Evolutionary conservation across 2,888 invertebrate species (phyloP).

Genomic region (Dicranocentrus wangi): DNA sequence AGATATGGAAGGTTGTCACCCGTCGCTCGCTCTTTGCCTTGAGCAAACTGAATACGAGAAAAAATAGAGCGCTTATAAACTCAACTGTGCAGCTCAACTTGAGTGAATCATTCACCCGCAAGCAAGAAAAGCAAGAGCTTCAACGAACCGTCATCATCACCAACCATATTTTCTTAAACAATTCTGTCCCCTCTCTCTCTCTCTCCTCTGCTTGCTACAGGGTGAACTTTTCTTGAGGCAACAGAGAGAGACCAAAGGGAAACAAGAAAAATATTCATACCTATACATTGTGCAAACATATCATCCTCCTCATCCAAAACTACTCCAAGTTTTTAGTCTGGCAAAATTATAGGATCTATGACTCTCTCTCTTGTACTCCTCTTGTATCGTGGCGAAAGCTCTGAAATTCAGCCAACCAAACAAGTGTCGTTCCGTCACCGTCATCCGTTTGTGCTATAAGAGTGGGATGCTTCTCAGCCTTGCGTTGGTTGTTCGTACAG

Average conservation of each 20-base stretch:
- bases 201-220: no score
- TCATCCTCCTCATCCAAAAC: no score
- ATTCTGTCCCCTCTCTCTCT: background rate
- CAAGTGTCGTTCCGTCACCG: slow-evolving; percentile 59
- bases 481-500: no score
- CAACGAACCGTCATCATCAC: slow-evolving; percentile 42
- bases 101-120: slow-evolving; percentile 60
- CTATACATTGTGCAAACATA: background rate
- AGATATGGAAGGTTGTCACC: slow-evolving; percentile 12
- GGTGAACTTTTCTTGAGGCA: background rate
- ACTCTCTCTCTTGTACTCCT: no score
- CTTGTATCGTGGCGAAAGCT: no score
- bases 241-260: background rate
- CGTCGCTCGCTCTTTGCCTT: slow-evolving; percentile 23
- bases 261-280: background rate
- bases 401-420: slow-evolving; percentile 50
- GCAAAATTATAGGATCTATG: no score
- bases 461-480: background rate
- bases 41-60: slow-evolving; percentile 38
- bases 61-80: background rate
- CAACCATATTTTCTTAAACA: slow-evolving; percentile 20
- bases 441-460: slow-evolving; percentile 31
- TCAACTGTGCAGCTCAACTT: slow-evolving; percentile 31
- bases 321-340: no score
- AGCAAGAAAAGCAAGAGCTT: slow-evolving; percentile 21